Conservation (phyloP, 2,888 invertebrate species). For the Mythimna lalbum region DNA sequence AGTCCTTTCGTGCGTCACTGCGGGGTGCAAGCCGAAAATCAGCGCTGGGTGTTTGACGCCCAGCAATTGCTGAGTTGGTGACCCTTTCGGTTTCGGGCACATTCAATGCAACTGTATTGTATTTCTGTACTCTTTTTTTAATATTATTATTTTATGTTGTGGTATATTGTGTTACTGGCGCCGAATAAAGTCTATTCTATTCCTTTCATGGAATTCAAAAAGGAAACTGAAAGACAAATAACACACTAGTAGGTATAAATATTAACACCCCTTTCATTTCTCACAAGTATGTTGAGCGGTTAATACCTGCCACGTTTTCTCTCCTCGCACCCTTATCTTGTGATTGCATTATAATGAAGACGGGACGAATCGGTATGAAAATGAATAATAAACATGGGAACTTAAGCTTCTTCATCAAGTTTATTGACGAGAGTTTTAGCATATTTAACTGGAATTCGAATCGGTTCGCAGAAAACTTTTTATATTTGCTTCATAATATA, state of each 20-base stretch:
- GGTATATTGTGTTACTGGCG: too few relatives aligned
- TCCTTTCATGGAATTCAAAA: neutral
- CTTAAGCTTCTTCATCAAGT: conserved; percentile 14
- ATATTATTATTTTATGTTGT: too few relatives aligned
- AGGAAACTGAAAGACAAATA: neutral
- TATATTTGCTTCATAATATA: neutral
- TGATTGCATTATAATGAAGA: conserved; percentile 31
- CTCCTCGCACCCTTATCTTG: conserved; percentile 12
- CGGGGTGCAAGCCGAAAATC: too few relatives aligned
- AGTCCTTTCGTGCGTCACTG: too few relatives aligned
- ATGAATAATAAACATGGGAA: conserved; percentile 33
- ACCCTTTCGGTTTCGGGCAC: too few relatives aligned
- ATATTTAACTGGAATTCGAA: conserved; percentile 10
- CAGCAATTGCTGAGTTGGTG: too few relatives aligned
- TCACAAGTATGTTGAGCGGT: conserved; percentile 1
- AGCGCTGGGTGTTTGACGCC: too few relatives aligned
- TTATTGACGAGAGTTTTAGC: neutral
- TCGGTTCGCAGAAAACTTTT: neutral
- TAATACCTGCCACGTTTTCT: conserved; percentile 10
- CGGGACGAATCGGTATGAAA: conserved; percentile 20
- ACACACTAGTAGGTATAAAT: neutral
- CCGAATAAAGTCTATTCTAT: too few relatives aligned
- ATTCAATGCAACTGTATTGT: too few relatives aligned
- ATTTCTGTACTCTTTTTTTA: too few relatives aligned
- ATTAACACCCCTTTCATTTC: neutral